phyloP scores from a whole-genome alignment of 2,888 invertebrate species.

The Rhagonycha fulva region DNA sequence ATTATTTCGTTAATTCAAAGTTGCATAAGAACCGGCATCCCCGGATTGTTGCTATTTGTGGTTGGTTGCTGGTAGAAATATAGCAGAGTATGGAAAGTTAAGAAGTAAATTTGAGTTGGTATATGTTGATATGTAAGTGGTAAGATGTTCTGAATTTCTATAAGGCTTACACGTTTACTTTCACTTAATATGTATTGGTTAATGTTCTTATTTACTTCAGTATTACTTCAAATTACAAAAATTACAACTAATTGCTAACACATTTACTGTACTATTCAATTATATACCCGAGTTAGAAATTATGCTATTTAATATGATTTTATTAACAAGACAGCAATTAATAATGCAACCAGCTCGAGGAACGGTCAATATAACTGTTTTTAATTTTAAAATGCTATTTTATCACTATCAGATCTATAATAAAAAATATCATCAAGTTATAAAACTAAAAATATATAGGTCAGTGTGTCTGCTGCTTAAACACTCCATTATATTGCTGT shows the following conservation, averaged over 20 bases:
- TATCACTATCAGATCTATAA: too few species aligned
- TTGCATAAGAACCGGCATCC: conserved; percentile 2
- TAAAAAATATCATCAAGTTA: background rate
- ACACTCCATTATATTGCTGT: background rate
- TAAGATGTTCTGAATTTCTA: background rate
- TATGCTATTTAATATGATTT: background rate
- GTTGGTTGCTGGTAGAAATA: background rate
- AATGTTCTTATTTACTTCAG: background rate
- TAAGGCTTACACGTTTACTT: background rate
- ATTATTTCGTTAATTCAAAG: background rate
- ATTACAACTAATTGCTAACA: background rate
- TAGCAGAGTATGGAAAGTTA: background rate
- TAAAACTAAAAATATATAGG: background rate
- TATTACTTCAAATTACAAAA: background rate
- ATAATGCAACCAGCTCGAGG: background rate
- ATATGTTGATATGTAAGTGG: background rate
- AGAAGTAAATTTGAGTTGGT: background rate
- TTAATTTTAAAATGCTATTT: background rate
- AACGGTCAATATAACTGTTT: background rate
- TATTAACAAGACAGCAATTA: background rate
- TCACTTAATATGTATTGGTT: background rate
- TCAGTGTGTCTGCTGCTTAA: background rate
- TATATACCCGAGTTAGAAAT: background rate
- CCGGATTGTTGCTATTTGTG: background rate
- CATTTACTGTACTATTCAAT: background rate